A percentile compares a stretch with the other conserved stretches of the same genome.
Evolutionary conservation across 2,888 invertebrate species (phyloP).

Genomic region (Matsumyia berberina): DNA sequence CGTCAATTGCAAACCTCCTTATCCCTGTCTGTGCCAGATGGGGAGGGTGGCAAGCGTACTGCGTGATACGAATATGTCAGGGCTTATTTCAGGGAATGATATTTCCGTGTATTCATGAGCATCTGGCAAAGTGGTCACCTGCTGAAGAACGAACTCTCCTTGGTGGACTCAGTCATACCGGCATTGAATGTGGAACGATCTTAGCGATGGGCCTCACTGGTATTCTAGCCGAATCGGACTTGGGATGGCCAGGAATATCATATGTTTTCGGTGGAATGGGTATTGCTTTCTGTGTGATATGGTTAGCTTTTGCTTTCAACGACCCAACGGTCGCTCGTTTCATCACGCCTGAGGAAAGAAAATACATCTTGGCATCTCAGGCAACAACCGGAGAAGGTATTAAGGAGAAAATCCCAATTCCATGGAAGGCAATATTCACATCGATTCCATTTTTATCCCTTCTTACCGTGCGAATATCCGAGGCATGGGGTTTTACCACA

Average conservation of each 20-base stretch:
- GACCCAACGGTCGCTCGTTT: conserved; percentile 85
- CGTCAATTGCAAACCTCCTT: conserved; percentile 87
- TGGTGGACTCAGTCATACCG: conserved; percentile 85
- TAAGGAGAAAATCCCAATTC: conserved; percentile 84
- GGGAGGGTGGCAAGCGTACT: conserved; percentile 86
- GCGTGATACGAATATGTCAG: conserved; percentile 86
- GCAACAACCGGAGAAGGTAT: conserved; percentile 40
- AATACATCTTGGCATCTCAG: conserved; percentile 84
- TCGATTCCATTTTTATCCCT: conserved; percentile 87
- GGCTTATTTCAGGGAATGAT: conserved; percentile 87
- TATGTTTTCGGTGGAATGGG: conserved; percentile 86
- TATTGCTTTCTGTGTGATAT: conserved; percentile 84
- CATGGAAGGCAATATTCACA: conserved; percentile 88
- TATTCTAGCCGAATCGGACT: conserved; percentile 84
- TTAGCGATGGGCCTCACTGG: conserved; percentile 87
- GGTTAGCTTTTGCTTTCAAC: conserved; percentile 86
- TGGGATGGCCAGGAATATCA: conserved; percentile 88
- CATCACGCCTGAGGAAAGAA: conserved; percentile 85
- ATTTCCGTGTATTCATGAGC: conserved; percentile 87
- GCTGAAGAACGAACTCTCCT: conserved; percentile 87
- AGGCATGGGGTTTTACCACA: conserved; percentile 89
- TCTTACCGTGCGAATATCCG: conserved; percentile 86
- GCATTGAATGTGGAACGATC: conserved; percentile 87
- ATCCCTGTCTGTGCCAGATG: conserved; percentile 87
- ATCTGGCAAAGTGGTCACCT: conserved; percentile 88